These are phyloP conservation scores for Gortyna flavago DNA, from an alignment of 2,888 invertebrate genomes.

Conservation along the genomic window DNA sequence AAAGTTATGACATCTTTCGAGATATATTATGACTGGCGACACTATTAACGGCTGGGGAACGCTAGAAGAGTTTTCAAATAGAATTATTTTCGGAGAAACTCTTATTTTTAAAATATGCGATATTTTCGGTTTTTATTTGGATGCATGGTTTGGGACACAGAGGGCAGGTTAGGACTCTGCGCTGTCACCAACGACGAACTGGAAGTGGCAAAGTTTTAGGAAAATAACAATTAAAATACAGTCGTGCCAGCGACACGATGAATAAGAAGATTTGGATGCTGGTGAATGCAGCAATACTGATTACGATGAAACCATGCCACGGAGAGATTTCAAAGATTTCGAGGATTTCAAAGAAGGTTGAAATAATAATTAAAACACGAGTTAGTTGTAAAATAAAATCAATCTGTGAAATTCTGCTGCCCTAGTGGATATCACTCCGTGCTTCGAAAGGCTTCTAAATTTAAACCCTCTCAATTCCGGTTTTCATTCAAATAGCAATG, in stretches of 20 bases:
- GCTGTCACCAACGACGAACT: no score
- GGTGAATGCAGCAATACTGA: neutral
- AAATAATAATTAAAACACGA: neutral
- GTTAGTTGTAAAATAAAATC: neutral
- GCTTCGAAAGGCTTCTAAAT: neutral
- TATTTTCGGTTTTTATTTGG: neutral
- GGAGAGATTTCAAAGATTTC: neutral
- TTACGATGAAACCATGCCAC: neutral
- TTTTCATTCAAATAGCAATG: conserved; percentile 6
- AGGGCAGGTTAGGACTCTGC: no score
- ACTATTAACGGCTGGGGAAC: conserved; percentile 33
- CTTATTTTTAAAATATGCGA: neutral
- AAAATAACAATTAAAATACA: no score
- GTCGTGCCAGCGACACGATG: no score
- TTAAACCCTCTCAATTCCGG: neutral
- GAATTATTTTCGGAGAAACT: conserved; percentile 12
- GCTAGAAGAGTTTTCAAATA: conserved; percentile 24
- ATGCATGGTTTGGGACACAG: no score
- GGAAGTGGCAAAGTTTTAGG: no score
- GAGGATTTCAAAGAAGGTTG: neutral
- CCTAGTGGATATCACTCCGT: neutral
- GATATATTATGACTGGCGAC: conserved; percentile 41
- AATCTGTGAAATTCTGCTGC: neutral
- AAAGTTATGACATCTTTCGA: conserved; percentile 48
- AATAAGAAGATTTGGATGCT: no score